Base-by-base conservation (phyloP, 2,888 invertebrate genomes). In the Luffia ferchaultella region DNA sequence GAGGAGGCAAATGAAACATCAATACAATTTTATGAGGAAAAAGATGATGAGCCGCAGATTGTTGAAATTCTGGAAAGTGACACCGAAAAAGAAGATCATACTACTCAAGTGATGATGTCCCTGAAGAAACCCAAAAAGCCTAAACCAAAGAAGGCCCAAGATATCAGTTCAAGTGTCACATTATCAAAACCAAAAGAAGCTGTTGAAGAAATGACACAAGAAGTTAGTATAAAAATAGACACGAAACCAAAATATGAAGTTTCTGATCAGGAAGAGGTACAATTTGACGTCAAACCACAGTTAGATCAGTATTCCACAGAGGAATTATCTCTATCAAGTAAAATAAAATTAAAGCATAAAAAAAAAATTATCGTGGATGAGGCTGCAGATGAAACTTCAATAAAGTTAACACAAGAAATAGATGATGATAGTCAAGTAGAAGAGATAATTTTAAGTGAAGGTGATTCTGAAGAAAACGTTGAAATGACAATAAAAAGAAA, bases 1-100 rank as follows among this genome's bases (percentile, higher is more conserved):
- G 94, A 94, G 76, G 93, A 91, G 74, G 86, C 90, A 16, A 89
- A 90, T 51, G 93, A 93, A 80, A 88, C 91, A 53, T 90, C 90
- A 1, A 90, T 93, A 42, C 87, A 88, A 60, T 76, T 80, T 61
- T 85, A 86, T 54, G 87, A 88, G 58, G 87, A 87, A 51, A n/a
- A n/a, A n/a, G 62, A 61, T 45, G 63, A 65, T 43, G 68, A 65
- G 1, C 71, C 80, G 1, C 78, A 85, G 56, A 57, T 76, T n/a
- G 72, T 84, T 41, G 86, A 87, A 71, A 67, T 82, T 40, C 62
- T 73, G 43, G 76, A 77, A 55, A 84, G 82, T 59, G 73, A 85
- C 51, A 74, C 78, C 53, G 86, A 86, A 54, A 75, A 73, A 45
- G 72, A 72, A 19, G 72, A 85, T 1, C 60, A 71, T 40, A 69